Percentiles rank a stretch among this genome's conserved stretches.
Evolutionary conservation across 2,888 invertebrate genomes (phyloP).

Genomic region (Andrena minutula): DNA sequence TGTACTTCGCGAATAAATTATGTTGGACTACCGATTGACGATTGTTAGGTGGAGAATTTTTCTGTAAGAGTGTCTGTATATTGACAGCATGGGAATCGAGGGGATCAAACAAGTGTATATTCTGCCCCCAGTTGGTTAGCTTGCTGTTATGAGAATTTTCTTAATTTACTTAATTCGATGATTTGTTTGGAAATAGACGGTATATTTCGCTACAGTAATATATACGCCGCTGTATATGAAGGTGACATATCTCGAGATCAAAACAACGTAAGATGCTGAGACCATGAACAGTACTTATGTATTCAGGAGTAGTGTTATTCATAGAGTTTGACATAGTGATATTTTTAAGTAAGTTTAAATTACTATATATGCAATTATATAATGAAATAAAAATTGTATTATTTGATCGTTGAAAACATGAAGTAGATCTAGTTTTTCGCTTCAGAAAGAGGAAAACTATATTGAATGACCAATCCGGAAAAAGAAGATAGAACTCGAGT

Average conservation of each 20-base stretch:
- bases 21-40: background rate
- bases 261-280: background rate
- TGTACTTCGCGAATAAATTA: conserved; percentile 4
- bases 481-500: too few relatives aligned
- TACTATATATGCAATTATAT: background rate
- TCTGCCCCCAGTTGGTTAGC: background rate
- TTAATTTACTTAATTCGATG: background rate
- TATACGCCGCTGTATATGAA: background rate
- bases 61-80: background rate
- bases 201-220: background rate
- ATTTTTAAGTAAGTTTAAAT: background rate
- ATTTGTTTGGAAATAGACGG: background rate
- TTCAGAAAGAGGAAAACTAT: too few relatives aligned
- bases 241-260: background rate
- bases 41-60: background rate
- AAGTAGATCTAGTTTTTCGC: too few relatives aligned
- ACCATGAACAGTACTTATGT: background rate
- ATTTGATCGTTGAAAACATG: too few relatives aligned
- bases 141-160: background rate
- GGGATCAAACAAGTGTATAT: background rate
- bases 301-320: background rate
- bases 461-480: too few relatives aligned
- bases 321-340: background rate
- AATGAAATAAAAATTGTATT: background rate
- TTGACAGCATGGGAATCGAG: background rate